Percentiles rank a stretch among this genome's conserved stretches.
phyloP scores from a whole-genome alignment of 2,888 invertebrate genomes.

The Nymphalis urticae region DNA sequence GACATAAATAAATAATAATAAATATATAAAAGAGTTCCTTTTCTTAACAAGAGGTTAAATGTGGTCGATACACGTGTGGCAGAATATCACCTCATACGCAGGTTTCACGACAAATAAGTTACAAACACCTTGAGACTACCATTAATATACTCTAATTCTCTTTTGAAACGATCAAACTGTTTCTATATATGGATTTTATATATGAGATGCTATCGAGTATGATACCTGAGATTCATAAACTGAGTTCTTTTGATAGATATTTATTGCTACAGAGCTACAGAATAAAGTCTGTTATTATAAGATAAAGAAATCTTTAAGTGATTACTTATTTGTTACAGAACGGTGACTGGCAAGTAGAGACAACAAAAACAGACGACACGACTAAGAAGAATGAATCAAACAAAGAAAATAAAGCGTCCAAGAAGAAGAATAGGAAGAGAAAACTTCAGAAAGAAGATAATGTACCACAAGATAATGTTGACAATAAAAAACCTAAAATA shows the following conservation, averaged over 20 bases:
- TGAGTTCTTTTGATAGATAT: not conserved
- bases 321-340: constrained; percentile 48
- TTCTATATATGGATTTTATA: no score
- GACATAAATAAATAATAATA: no score
- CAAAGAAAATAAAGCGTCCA: constrained; percentile 56
- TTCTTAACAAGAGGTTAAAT: no score
- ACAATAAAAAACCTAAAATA: constrained; percentile 36
- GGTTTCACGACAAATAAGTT: no score
- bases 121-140: no score
- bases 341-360: constrained; percentile 60
- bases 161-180: no score
- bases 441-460: constrained; percentile 38
- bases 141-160: no score
- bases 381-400: constrained; percentile 47
- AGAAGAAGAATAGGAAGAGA: constrained; percentile 42
- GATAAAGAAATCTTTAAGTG: not conserved
- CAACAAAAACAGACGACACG: constrained; percentile 44
- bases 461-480: constrained; percentile 16
- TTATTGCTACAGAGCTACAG: not conserved
- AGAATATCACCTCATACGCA: no score
- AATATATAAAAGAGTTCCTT: no score
- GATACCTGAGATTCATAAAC: no score
- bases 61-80: no score
- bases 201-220: no score
- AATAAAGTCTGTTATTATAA: not conserved